Evolutionary conservation across 2,888 invertebrate genomes (phyloP).

Genomic region (Microchrysa polita): DNA sequence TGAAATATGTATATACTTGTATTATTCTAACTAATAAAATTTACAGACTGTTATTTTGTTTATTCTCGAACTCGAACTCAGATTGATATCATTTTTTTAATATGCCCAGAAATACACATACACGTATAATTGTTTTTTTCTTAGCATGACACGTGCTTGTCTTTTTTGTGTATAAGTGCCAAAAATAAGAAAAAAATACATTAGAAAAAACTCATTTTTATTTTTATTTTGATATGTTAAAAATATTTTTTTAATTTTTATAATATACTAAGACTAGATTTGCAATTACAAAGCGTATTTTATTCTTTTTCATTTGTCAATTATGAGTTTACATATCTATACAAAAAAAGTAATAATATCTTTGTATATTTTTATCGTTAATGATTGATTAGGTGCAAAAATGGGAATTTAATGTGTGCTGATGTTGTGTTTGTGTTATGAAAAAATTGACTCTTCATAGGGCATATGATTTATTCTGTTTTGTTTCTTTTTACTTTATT

Average conservation of each 20-base stretch:
- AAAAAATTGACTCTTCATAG: constrained; percentile 55
- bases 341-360: not conserved
- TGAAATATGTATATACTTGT: too few species aligned
- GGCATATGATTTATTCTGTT: constrained; percentile 46
- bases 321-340: constrained; percentile 52
- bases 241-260: constrained; percentile 7
- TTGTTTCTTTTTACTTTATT: constrained; percentile 19
- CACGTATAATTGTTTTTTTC: not conserved
- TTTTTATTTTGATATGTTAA: constrained; percentile 31
- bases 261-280: not conserved
- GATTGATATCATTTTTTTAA: not conserved
- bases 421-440: not conserved
- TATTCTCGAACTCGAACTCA: not conserved
- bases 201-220: not conserved
- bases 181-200: not conserved
- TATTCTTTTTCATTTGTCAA: constrained; percentile 33
- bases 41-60: not conserved
- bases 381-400: constrained; percentile 24
- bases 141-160: not conserved
- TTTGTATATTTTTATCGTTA: constrained; percentile 14
- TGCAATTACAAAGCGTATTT: constrained; percentile 18
- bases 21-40: constrained; percentile 18
- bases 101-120: not conserved
- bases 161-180: not conserved
- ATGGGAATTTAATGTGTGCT: constrained; percentile 15